A percentile compares a stretch with the other conserved stretches of the same genome.
Conservation (phyloP, 2,797 vertebrate genomes). For the Hypotaenidia philippensis region DNA sequence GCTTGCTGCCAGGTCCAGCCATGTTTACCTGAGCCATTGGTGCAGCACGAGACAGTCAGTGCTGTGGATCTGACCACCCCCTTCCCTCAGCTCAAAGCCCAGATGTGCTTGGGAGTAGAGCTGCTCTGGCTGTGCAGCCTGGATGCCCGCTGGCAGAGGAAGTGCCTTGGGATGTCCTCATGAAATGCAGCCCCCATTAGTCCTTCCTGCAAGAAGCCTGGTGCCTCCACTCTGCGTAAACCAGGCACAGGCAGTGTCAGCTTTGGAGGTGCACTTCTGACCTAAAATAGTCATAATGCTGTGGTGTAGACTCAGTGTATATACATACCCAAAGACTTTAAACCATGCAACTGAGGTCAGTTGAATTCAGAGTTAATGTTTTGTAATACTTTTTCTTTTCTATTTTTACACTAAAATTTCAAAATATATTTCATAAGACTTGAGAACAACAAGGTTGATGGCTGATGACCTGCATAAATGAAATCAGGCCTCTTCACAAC, state of each 20-base stretch:
- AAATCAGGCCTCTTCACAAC: background rate
- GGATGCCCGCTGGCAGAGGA: background rate
- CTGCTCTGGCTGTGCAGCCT: background rate
- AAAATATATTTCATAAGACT: background rate
- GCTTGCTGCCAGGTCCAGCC: background rate
- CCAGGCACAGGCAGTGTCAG: background rate
- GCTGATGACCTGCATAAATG: background rate
- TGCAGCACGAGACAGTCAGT: fast-evolving
- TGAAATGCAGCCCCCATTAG: background rate
- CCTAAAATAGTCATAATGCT: background rate
- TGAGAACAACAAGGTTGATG: background rate
- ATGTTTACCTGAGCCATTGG: fast-evolving
- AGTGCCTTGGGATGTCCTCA: background rate
- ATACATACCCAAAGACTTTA: background rate
- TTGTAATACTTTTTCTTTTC: background rate
- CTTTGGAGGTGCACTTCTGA: background rate
- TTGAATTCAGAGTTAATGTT: background rate
- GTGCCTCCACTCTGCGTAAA: background rate
- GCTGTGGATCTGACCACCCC: background rate
- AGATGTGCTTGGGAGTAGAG: background rate
- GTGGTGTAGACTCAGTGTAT: too few species aligned
- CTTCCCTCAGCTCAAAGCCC: fast-evolving
- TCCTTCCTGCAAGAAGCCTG: fast-evolving
- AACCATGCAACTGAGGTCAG: background rate
- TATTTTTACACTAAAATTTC: background rate